Evolutionary conservation across 2,888 invertebrate genomes (phyloP), one percentile per base, ranked within the genome.

Genomic region (Spialia ferax): DNA sequence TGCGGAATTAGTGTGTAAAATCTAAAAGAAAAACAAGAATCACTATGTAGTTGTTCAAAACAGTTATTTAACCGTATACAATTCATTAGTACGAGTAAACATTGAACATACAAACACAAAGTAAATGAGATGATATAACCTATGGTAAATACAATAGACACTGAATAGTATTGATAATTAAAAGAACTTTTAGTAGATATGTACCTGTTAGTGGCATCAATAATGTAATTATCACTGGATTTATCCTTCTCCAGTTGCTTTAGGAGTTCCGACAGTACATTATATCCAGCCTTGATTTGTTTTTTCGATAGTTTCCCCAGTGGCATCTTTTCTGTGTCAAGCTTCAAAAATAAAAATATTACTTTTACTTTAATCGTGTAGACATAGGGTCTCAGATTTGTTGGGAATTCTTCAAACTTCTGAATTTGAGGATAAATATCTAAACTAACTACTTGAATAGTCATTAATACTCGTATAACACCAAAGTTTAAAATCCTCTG

Each of bases 311-410:
- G 88, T 90, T 99, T 99, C 22, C 99, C 99, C 8, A 99, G 91
- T 0, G 99, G 99, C 99, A 99, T 99, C 91, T 99, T 99, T 72
- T 99, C 98, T 77, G 97, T 95, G 86, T 99, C 99, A 75, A 99
- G 94, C 94, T 95, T 18, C 3, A 8, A 38, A 18, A 45, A 38
- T 13, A 32, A 8, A 48, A 29, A 55, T 29, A 18, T 35, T 13
- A 56, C 10, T 77, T 26, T 26, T 26, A 5, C 26, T 26, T 26
- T 26, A 26, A 26, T 26, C 2, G 5, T 26, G 26, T 26, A 4
- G 2, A 26, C 5, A 26, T 26, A 26, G n/a, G n/a, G n/a, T n/a
- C n/a, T n/a, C n/a, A 26, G 3, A 26, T 5, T 26, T 26, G 26
- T 5, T 26, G 26, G 2, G 26, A 26, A 2, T 26, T 26, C 26